Percentiles rank a stretch among this genome's conserved stretches.
Evolutionary conservation across 2,888 invertebrate genomes (phyloP).

Genomic region (Lasius fuliginosus): DNA sequence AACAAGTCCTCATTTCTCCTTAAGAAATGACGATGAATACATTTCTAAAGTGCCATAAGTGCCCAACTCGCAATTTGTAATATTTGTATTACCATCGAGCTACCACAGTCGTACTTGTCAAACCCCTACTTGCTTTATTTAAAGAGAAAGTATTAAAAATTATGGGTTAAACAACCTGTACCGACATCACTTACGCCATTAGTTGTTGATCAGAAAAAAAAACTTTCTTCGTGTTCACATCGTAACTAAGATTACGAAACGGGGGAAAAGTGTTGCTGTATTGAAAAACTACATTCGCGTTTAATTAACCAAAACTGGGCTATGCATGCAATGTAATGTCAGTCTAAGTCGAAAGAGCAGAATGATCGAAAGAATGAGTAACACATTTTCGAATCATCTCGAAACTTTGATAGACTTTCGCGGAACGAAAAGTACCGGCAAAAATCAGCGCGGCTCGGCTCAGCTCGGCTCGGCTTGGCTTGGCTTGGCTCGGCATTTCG

Average conservation of each 20-base stretch:
- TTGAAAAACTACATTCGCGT: background rate
- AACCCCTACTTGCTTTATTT: conserved; percentile 19
- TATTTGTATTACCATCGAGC: conserved; percentile 35
- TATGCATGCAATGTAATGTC: background rate
- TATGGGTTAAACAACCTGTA: background rate
- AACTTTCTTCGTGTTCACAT: background rate
- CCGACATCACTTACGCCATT: background rate
- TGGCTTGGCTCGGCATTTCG: conserved; percentile 25
- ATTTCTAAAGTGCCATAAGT: conserved; percentile 10
- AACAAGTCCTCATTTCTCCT: background rate
- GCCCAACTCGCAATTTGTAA: conserved; percentile 3
- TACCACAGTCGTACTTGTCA: conserved; percentile 6
- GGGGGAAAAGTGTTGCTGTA: background rate
- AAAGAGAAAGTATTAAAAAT: conserved; percentile 22
- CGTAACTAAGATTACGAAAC: background rate
- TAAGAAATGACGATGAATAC: conserved; percentile 6
- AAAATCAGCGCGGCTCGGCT: conserved; percentile 37
- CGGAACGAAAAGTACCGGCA: conserved; percentile 13
- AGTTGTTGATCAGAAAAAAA: background rate
- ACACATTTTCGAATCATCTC: conserved; percentile 20
- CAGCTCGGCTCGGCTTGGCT: conserved; percentile 27
- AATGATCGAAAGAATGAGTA: background rate
- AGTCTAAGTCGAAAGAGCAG: background rate
- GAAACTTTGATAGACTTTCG: conserved; percentile 15
- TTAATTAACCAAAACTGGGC: background rate